Base-by-base conservation (phyloP, 2,888 invertebrate species). In the Aphidoletes aphidimyza region DNA sequence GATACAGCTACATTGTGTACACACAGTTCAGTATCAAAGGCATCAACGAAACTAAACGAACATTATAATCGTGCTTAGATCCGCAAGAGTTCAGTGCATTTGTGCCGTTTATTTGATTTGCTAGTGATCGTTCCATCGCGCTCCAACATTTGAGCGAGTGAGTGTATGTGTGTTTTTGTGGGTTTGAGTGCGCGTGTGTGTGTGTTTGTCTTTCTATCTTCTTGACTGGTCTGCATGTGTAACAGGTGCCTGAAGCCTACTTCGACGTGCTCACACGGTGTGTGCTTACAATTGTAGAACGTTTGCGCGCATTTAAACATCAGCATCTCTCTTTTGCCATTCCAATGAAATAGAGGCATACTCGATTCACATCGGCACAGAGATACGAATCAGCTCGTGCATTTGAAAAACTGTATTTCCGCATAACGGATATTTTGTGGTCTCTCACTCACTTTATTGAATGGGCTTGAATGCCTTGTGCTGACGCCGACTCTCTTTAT, bases 231-330 rank as follows among this genome's bases (percentile, higher is more conserved):
- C 11, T 69, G 69, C 69, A 69, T 69, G 69, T 69, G 69, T 69
- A 69, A 69, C 69, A 69, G 69, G 69, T 69, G 69, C 69, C 69
- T 69, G 69, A 69, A 69, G 69, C 69, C 69, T 69, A 69, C 69
- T 69, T 69, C 69, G 34, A 30, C 30, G 30, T 69, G 69, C 34
- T 69, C 30, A 30, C 69, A 69, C 34, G n/a, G 3, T 34, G 69
- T 69, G 69, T 69, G n/a, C 22, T 22, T 26, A 30, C 9, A 69
- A 69, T 69, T 69, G 69, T 69, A 69, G 69, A 69, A 69, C 30
- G n/a, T n/a, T n/a, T n/a, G 69, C 69, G 69, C 69, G n/a, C n/a
- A n/a, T n/a, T n/a, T n/a, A n/a, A 69, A 30, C 34, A 30, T 14
- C 69, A 69, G 69, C 69, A 69, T 69, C 69, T 30, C 54, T 54